These are phyloP conservation scores for Thalassarche chlororhynchos DNA, from an alignment of 2,113 vertebrate species.

Conservation along the genomic window DNA sequence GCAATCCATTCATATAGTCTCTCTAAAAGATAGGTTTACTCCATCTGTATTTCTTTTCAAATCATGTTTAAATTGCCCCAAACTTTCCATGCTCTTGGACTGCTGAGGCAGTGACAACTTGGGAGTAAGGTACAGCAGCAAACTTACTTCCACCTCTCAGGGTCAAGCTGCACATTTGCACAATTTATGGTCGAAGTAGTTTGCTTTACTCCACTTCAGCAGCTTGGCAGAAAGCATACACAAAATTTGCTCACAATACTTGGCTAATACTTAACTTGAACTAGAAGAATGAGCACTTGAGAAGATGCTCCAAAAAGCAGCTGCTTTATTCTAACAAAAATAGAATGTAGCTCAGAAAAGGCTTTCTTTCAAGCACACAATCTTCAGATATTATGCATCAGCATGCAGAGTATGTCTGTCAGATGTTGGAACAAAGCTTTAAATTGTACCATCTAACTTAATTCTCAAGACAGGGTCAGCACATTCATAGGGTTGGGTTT, in stretches of 20 bases:
- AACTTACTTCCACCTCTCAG: background rate
- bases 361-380: constrained; percentile 47
- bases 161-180: background rate
- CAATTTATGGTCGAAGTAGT: background rate
- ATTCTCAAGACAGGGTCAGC: constrained; percentile 59
- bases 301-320: constrained; percentile 58
- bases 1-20: background rate
- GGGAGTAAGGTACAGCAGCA: background rate
- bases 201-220: background rate
- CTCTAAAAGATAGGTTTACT: background rate
- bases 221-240: background rate
- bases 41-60: background rate
- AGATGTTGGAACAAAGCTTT: constrained; percentile 68
- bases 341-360: constrained; percentile 54
- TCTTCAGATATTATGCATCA: constrained; percentile 56
- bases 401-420: constrained; percentile 60
- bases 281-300: constrained; percentile 29
- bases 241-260: background rate
- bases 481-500: background rate
- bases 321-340: constrained; percentile 66
- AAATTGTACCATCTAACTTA: constrained; percentile 62
- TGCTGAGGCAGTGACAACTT: background rate
- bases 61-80: background rate
- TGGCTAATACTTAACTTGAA: constrained; percentile 13
- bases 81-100: background rate